These are phyloP conservation scores for Cydia amplana DNA, from an alignment of 1,140 invertebrate species.

Conservation along the genomic window DNA sequence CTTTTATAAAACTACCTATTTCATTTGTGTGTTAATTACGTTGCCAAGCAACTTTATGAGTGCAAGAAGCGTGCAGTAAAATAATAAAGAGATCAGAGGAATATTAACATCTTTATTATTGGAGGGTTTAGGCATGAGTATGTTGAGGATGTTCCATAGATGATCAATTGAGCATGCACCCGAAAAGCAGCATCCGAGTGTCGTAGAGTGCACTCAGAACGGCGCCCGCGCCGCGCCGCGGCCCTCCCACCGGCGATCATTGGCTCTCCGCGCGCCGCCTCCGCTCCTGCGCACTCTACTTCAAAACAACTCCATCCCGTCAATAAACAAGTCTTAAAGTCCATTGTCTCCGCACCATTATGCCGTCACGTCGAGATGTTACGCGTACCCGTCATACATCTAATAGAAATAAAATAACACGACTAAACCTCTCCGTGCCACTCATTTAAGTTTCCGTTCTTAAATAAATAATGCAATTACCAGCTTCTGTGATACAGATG, in stretches of 20 bases:
- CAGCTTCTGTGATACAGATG: constrained; percentile 37
- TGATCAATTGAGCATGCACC: not conserved
- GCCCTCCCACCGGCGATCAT: constrained; percentile 70
- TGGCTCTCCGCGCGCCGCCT: constrained; percentile 65
- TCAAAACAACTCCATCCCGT: constrained; percentile 74
- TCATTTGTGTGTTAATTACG: constrained; percentile 18
- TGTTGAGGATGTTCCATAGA: constrained; percentile 5
- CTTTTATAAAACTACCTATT: constrained; percentile 5
- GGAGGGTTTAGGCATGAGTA: constrained; percentile 6
- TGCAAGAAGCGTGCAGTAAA: constrained; percentile 3
- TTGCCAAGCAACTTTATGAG: constrained; percentile 14
- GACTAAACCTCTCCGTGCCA: constrained; percentile 38
- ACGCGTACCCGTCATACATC: constrained; percentile 63
- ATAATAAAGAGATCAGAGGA: constrained; percentile 39
- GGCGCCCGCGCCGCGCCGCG: constrained; percentile 66
- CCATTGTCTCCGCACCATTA: constrained; percentile 73
- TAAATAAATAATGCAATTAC: constrained; percentile 45
- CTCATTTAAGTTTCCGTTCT: constrained; percentile 52
- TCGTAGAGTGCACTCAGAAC: constrained; percentile 52
- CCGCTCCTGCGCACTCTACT: constrained; percentile 70
- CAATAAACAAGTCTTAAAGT: constrained; percentile 75
- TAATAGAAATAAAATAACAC: constrained; percentile 58
- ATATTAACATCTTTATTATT: constrained; percentile 52
- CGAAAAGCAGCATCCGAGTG: constrained; percentile 46
- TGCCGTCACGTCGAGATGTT: constrained; percentile 57